These are phyloP conservation scores for Leuciscus waleckii DNA, from an alignment of 2,797 vertebrate species.

Conservation along the genomic window DNA sequence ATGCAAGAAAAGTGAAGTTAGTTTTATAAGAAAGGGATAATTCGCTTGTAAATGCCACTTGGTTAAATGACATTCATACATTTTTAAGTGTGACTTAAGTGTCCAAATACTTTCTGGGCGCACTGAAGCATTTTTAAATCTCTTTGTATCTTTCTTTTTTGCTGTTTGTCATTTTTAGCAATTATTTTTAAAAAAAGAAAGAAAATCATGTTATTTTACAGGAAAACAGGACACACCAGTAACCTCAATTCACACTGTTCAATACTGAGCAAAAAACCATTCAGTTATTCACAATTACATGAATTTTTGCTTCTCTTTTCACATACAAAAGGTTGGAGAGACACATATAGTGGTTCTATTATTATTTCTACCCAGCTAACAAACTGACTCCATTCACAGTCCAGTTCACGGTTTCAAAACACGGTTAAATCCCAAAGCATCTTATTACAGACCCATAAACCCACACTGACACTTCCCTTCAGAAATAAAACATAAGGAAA, in stretches of 20 bases:
- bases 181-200: constrained; percentile 75
- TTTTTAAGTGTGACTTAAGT: background rate
- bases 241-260: constrained; percentile 83
- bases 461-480: constrained; percentile 21
- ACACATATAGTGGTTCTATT: constrained; percentile 75
- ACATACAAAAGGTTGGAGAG: constrained; percentile 77
- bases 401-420: constrained; percentile 63
- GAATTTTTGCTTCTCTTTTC: constrained; percentile 75
- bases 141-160: constrained; percentile 49
- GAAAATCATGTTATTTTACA: constrained; percentile 80
- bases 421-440: constrained; percentile 55
- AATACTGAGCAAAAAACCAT: constrained; percentile 83
- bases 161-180: constrained; percentile 65
- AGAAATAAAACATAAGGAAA: constrained; percentile 57
- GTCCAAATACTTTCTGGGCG: constrained; percentile 1
- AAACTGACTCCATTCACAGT: constrained; percentile 61
- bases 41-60: background rate
- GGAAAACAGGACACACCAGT: constrained; percentile 81
- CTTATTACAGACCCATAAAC: constrained; percentile 62
- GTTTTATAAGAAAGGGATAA: background rate
- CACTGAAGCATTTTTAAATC: constrained; percentile 13
- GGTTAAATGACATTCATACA: background rate
- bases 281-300: constrained; percentile 76
- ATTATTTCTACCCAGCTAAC: constrained; percentile 73
- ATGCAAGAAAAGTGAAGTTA: background rate